Percentiles rank a stretch among this genome's conserved stretches.
phyloP scores from a whole-genome alignment of 2,888 invertebrate species.

The Malthinus seriepunctatus region DNA sequence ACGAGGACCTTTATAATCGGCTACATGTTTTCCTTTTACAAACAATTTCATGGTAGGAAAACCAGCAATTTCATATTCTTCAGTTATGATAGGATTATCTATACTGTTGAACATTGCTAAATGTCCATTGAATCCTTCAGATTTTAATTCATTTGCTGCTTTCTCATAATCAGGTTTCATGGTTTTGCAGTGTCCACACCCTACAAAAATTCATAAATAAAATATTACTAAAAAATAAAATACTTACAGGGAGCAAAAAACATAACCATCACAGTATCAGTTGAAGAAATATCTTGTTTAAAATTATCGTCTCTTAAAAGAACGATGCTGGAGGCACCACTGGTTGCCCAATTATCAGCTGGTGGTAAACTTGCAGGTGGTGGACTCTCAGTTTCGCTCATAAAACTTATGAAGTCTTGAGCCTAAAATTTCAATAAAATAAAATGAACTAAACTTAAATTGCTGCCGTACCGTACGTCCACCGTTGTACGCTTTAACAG shows the following conservation, averaged over 20 bases:
- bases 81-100: conserved; percentile 61
- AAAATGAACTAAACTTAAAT: not conserved
- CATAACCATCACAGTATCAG: conserved; percentile 71
- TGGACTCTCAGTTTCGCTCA: conserved; percentile 57
- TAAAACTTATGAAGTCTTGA: conserved; percentile 68
- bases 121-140: conserved; percentile 47
- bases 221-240: not conserved
- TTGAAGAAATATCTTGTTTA: conserved; percentile 60
- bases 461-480: conserved; percentile 66
- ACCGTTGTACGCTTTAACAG: conserved; percentile 69
- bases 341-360: conserved; percentile 54
- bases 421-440: conserved; percentile 55
- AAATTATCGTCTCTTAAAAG: conserved; percentile 65
- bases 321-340: conserved; percentile 54
- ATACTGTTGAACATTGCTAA: conserved; percentile 71
- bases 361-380: conserved; percentile 43
- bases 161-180: conserved; percentile 69
- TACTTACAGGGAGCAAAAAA: conserved; percentile 76
- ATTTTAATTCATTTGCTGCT: conserved; percentile 58
- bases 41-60: conserved; percentile 72
- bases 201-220: conserved; percentile 50
- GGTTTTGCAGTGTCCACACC: conserved; percentile 74
- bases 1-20: conserved; percentile 63
- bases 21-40: conserved; percentile 57
- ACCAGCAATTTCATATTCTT: conserved; percentile 63